Evolutionary conservation across 2,888 invertebrate species (phyloP).

Genomic region (Aleiodes alternator): DNA sequence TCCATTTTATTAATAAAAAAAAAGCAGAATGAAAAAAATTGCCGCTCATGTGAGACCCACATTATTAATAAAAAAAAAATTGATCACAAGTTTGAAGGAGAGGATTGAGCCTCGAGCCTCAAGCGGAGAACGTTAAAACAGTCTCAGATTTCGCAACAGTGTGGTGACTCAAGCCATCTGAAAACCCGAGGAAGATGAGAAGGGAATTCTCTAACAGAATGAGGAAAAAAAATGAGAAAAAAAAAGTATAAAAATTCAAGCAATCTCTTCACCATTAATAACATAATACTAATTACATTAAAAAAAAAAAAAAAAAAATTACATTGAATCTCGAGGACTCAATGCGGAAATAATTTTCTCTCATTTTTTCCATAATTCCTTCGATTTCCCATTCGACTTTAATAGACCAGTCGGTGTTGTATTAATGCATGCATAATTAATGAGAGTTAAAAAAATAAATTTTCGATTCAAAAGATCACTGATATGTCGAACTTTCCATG

Average conservation of each 20-base stretch:
- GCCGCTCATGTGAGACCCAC: neutral
- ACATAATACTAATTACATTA: constrained; percentile 26
- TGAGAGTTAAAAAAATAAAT: neutral
- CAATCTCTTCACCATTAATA: constrained; percentile 7
- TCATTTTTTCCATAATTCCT: neutral
- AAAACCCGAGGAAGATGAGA: constrained; percentile 38
- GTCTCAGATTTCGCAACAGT: constrained; percentile 40
- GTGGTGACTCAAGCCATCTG: constrained; percentile 29
- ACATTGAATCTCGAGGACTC: constrained; percentile 1
- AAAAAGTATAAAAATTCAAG: constrained; percentile 4
- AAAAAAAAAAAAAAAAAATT: too few species aligned
- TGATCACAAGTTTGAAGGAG: constrained; percentile 26
- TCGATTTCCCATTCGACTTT: too few species aligned
- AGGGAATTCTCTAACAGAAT: constrained; percentile 22
- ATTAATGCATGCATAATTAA: neutral
- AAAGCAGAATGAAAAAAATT: neutral
- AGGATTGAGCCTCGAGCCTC: constrained; percentile 33
- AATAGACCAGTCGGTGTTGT: too few species aligned
- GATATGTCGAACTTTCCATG: constrained; percentile 14
- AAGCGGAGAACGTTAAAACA: neutral
- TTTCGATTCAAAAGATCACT: neutral
- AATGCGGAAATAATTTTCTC: constrained; percentile 15
- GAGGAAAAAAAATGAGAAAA: neutral
- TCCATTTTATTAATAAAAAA: neutral
- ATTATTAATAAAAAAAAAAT: constrained; percentile 9